A percentile compares a stretch with the other conserved stretches of the same genome.
Evolutionary conservation across 2,113 vertebrate species (phyloP).

Genomic region (Takifugu bimaculatus): DNA sequence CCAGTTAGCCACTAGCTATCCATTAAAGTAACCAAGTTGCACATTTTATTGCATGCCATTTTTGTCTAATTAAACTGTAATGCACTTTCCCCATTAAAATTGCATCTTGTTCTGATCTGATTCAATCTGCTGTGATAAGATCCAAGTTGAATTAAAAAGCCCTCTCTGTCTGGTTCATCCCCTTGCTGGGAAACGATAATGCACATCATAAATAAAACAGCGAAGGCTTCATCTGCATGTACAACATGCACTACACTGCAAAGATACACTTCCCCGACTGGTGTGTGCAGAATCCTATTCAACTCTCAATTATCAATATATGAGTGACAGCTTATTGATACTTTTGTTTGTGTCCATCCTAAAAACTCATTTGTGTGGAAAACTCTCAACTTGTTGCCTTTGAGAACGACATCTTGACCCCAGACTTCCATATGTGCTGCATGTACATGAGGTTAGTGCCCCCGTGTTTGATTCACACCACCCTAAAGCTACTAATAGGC

Average conservation of each 20-base stretch:
- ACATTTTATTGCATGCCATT: too few relatives aligned
- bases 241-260: too few relatives aligned
- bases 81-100: constrained; percentile 44
- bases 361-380: too few relatives aligned
- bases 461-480: not conserved
- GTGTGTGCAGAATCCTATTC: too few relatives aligned
- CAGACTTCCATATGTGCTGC: not conserved
- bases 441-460: not conserved
- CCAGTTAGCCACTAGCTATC: constrained; percentile 5
- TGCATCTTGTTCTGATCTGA: constrained; percentile 35
- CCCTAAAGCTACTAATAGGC: not conserved
- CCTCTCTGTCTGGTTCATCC: constrained; percentile 48
- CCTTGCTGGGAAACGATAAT: not conserved
- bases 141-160: constrained; percentile 51
- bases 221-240: too few relatives aligned
- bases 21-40: constrained; percentile 7
- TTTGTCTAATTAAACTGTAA: constrained; percentile 45
- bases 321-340: too few relatives aligned
- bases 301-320: too few relatives aligned
- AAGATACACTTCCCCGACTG: too few relatives aligned
- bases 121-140: constrained; percentile 53
- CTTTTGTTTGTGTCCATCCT: too few relatives aligned
- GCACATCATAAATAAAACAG: too few relatives aligned
- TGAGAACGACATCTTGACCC: not conserved
- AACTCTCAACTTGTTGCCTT: not conserved